These are phyloP conservation scores for Flabesymbios commensalis DNA, from an alignment of 2,888 invertebrate genomes.

Conservation along the genomic window DNA sequence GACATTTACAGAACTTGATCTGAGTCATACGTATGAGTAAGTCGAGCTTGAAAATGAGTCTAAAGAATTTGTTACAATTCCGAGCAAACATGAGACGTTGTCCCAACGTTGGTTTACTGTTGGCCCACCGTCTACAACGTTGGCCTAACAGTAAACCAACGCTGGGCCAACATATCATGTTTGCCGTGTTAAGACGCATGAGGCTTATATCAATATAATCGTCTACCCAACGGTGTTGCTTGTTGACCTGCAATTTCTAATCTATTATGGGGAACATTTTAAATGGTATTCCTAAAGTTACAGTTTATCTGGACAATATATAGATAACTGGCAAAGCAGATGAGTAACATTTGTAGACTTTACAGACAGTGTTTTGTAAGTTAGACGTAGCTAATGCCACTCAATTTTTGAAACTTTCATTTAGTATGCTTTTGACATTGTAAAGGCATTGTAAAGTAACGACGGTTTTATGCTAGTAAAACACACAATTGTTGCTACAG, in stretches of 20 bases:
- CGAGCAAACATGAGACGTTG: constrained; percentile 1
- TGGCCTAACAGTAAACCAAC: too few species aligned
- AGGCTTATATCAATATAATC: constrained; percentile 1
- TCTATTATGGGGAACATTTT: background rate
- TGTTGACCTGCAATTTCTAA: constrained; percentile 2
- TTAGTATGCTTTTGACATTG: background rate
- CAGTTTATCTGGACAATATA: background rate
- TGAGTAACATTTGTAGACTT: background rate
- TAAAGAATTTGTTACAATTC: background rate
- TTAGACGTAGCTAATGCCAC: background rate
- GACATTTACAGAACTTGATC: background rate
- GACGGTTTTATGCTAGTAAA: background rate
- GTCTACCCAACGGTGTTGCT: background rate
- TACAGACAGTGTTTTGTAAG: background rate
- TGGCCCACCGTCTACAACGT: too few species aligned
- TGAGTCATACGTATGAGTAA: background rate
- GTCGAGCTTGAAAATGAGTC: too few species aligned
- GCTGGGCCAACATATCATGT: too few species aligned
- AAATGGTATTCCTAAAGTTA: background rate
- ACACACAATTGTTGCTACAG: background rate
- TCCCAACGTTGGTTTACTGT: too few species aligned
- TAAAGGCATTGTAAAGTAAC: too few species aligned
- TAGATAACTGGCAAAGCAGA: background rate
- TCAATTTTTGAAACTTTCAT: background rate
- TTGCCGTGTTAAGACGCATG: too few species aligned